Evolutionary conservation across 2,888 invertebrate species (phyloP).

Genomic region (Eubasilissa splendida): DNA sequence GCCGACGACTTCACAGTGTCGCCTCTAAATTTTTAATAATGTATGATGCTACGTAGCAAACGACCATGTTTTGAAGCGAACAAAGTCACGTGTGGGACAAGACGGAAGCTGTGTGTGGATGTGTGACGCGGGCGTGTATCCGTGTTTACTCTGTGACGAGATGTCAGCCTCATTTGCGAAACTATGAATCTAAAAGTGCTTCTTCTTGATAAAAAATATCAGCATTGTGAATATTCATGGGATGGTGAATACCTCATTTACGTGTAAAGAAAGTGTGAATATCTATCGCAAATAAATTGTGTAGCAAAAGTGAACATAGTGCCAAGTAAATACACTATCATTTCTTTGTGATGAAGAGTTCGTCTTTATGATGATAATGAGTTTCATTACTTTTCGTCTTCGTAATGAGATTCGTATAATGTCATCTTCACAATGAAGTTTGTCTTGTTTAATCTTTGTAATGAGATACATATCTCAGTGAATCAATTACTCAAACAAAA

Average conservation of each 20-base stretch:
- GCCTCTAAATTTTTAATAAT: constrained; percentile 51
- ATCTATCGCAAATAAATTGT: not conserved
- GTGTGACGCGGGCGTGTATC: not conserved
- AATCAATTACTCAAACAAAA: too few species aligned
- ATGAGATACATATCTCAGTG: too few species aligned
- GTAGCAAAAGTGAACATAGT: not conserved
- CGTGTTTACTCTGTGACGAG: constrained; percentile 7
- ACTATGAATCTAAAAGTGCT: constrained; percentile 28
- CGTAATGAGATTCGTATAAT: too few species aligned
- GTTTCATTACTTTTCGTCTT: too few species aligned
- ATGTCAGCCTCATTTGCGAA: constrained; percentile 30
- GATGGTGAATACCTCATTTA: constrained; percentile 25
- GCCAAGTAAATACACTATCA: too few species aligned
- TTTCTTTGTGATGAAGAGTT: too few species aligned
- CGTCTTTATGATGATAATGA: too few species aligned
- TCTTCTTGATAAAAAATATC: constrained; percentile 29
- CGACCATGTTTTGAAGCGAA: constrained; percentile 41
- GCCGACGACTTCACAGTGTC: constrained; percentile 36
- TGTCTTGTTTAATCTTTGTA: too few species aligned
- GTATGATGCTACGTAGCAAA: constrained; percentile 44
- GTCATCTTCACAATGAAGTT: too few species aligned
- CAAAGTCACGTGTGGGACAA: constrained; percentile 38
- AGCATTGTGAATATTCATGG: constrained; percentile 25
- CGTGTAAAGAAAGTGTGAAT: constrained; percentile 15
- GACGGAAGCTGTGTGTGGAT: constrained; percentile 17